Percentiles rank a stretch among this genome's conserved stretches.
These are phyloP conservation scores for Petrosia ficiformis DNA, from an alignment of 37 sponge, comb jelly and placozoan genomes.

Conservation along the genomic window DNA sequence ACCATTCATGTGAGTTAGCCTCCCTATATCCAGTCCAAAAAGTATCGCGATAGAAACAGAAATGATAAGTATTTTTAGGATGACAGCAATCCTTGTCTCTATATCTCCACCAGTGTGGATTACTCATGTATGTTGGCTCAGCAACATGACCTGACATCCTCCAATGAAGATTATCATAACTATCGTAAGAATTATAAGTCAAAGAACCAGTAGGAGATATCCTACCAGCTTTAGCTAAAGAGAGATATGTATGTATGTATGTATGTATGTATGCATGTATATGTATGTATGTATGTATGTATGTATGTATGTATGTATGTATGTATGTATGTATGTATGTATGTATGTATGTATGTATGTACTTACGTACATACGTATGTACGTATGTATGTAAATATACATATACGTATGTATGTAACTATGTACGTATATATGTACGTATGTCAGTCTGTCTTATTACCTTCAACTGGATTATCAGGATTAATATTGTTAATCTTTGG, in stretches of 20 bases:
- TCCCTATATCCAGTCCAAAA: slow-evolving; percentile 8
- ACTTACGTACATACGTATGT: too few species aligned
- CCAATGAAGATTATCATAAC: neutral
- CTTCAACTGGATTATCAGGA: slow-evolving; percentile 11
- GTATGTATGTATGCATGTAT: too few species aligned
- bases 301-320: neutral
- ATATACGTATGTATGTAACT: too few species aligned
- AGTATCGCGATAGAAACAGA: slow-evolving; percentile 9
- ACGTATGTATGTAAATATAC: too few species aligned
- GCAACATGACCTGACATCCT: too few species aligned
- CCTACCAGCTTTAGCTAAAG: slow-evolving; percentile 12
- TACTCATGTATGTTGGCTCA: neutral
- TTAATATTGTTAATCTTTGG: slow-evolving; percentile 13
- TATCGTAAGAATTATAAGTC: neutral
- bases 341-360: too few species aligned
- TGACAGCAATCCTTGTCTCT: neutral
- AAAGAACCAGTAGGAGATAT: slow-evolving; percentile 4
- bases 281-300: too few species aligned
- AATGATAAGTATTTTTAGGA: slow-evolving; percentile 20
- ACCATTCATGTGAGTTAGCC: slow-evolving; percentile 4
- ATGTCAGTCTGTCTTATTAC: too few species aligned
- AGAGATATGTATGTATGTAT: too few species aligned
- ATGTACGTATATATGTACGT: too few species aligned
- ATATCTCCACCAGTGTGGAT: slow-evolving; percentile 14
- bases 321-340: neutral